A percentile compares a stretch with the other conserved stretches of the same genome.
phyloP scores from a whole-genome alignment of 92 coral and sea anemone species.

The Meandrina meandrites region DNA sequence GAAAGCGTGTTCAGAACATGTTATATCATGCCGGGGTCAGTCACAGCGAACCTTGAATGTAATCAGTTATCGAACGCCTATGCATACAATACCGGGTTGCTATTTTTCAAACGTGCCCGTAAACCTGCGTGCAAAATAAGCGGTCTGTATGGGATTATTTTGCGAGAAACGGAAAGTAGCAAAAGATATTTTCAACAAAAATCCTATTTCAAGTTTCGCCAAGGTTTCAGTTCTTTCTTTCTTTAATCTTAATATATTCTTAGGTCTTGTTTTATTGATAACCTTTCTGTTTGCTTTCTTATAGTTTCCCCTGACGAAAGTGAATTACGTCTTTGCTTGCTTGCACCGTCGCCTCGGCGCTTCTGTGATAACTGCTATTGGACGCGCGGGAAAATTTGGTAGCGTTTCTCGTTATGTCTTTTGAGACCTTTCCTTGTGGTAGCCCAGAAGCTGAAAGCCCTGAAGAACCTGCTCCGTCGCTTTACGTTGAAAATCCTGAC shows the following conservation, averaged over 20 bases:
- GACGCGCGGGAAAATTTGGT: slow-evolving; percentile 20
- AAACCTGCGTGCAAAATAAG: background rate
- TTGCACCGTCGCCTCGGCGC: slow-evolving; percentile 25
- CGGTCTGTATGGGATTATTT: background rate
- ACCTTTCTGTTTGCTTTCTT: slow-evolving; percentile 54
- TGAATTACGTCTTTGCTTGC: slow-evolving; percentile 29
- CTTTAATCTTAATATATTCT: background rate
- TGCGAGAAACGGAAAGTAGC: background rate
- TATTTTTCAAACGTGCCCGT: slow-evolving; percentile 3
- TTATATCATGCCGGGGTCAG: slow-evolving; percentile 45
- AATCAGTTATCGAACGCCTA: slow-evolving; percentile 3
- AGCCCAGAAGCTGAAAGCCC: slow-evolving; percentile 91
- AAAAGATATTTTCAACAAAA: background rate
- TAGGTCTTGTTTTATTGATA: slow-evolving; percentile 43
- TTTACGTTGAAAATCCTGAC: slow-evolving; percentile 80
- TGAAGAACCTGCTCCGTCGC: slow-evolving; percentile 96
- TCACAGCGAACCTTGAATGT: slow-evolving; percentile 18
- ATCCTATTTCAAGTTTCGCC: background rate
- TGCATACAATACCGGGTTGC: background rate
- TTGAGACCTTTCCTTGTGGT: slow-evolving; percentile 92
- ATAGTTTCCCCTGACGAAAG: slow-evolving; percentile 29
- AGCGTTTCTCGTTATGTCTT: slow-evolving; percentile 60
- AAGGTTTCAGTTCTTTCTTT: slow-evolving; percentile 28
- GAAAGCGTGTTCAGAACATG: slow-evolving; percentile 42
- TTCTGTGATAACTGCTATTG: background rate